Base-by-base conservation (phyloP, 2,888 invertebrate species). In the Carterocephalus palaemon region DNA sequence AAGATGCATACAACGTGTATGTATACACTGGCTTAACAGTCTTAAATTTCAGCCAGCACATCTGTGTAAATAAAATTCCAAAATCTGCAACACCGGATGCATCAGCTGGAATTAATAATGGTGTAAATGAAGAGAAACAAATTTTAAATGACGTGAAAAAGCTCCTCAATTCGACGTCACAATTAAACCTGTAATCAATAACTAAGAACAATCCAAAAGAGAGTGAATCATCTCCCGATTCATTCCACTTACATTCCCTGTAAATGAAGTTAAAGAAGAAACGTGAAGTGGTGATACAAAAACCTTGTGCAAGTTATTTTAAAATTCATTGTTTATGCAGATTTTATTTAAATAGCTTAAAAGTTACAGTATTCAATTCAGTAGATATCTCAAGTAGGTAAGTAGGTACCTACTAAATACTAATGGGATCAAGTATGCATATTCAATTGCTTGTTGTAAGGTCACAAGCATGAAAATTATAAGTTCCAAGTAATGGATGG, bases 181-280 rank as follows among this genome's bases (percentile, higher is more conserved):
- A 70, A 64, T 59, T 62, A 78, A 70, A 75, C 81, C 83, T 80
- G 82, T 59, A 81, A 81, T 72, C 70, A 67, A 74, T 64, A 73
- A 67, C 67, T 63, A 69, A 74, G 62, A 70, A 71, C 68, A 78
- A 73, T 67, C 63, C 67, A 71, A 70, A 45, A 67, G 53, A 60
- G 55, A 63, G 61, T 66, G 59, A 70, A 70, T 67, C 67, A 70
- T 71, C 75, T 80, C 76, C 77, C 80, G 78, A 75, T 77, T 82
- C 84, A 83, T 83, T 83, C 82, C 83, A 83, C 79, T 82, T 83
- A 78, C 83, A 82, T 79, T 81, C 75, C 82, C 78, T 78, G 76
- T 70, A 79, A 78, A 64, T 72, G 68, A 70, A 71, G 70, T 76
- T 74, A 68, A 68, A 73, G 73, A 75, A 68, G 72, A 62, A 73